Base-by-base conservation (phyloP, 1,140 invertebrate genomes). In the Neotoxoptera formosana region DNA sequence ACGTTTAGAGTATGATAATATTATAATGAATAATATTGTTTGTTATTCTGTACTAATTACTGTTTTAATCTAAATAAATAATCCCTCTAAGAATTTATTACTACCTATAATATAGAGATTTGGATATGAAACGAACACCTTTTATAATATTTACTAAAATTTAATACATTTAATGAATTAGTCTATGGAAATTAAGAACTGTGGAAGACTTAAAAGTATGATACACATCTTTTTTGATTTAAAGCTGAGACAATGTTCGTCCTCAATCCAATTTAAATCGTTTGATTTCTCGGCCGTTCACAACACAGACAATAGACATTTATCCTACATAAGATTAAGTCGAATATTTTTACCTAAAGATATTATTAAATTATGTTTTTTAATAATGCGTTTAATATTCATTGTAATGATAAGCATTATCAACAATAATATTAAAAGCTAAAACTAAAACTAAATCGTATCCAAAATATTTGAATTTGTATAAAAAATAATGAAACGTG, bases 41-140 rank as follows among this genome's bases (percentile, higher is more conserved):
- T 47, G 25, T 48, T 47, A 30, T 30, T 47, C 41, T 87, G 23
- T 88, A 88, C n/a, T 87, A 87, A 45, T n/a, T 17, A 48, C 6
- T 51, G 25, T 2, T 88, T 48, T 88, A 88, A 88, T 88, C 45
- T 48, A 88, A 88, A 87, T 86, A 86, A 48, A 86, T 47, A n/a
- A 87, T 88, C 14, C 14, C 6, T 9, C 30, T 21, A n/a, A 88
- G 47, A 51, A 88, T 88, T n/a, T 34, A 48, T 51, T 34, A 76
- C 30, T n/a, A 14, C 11, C 14, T n/a, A n/a, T 67, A 67, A n/a
- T 67, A n/a, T 25, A 67, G n/a, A n/a, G 60, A 67, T 14, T 67
- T 67, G 30, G 60, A 67, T 67, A n/a, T 76, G 17, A 7, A 76
- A 76, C 14, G 4, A 76, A 76, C 14, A 76, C 60, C 30, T n/a